These are phyloP conservation scores for Temnothorax curvispinosus DNA, from an alignment of 1,140 invertebrate genomes.

Conservation along the genomic window DNA sequence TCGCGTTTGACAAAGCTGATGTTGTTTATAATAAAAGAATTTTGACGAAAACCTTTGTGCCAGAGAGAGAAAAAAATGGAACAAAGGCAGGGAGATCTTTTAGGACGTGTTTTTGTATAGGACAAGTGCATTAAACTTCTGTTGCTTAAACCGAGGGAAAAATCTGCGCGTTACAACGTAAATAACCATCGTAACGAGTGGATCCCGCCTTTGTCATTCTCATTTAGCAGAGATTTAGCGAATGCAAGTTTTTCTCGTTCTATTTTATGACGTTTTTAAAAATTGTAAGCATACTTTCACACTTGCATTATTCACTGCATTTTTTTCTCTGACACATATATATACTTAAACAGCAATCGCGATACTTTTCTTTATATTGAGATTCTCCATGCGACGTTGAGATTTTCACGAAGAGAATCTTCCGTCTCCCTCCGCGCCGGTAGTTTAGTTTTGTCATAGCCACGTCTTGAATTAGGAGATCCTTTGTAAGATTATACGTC, in stretches of 20 bases:
- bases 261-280: not conserved
- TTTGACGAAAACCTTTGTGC: not conserved
- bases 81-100: conserved; percentile 9
- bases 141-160: not conserved
- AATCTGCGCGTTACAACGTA: not conserved
- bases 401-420: not conserved
- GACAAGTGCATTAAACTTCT: not conserved
- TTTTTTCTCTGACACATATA: not conserved
- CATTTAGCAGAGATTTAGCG: not conserved
- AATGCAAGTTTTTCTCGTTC: not conserved
- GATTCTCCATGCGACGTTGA: not conserved
- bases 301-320: not conserved
- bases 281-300: not conserved
- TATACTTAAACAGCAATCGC: not conserved
- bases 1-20: not conserved
- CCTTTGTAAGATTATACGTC: conserved; percentile 51
- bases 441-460: conserved; percentile 29
- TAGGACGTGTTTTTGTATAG: not conserved
- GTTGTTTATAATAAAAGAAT: conserved; percentile 4
- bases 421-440: not conserved
- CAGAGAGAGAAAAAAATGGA: not conserved
- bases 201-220: not conserved
- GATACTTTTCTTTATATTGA: not conserved
- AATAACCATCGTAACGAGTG: not conserved
- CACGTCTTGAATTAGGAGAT: conserved; percentile 16